These are phyloP conservation scores for Lepidurus arcticus DNA, from an alignment of 1,140 invertebrate species.

Conservation along the genomic window DNA sequence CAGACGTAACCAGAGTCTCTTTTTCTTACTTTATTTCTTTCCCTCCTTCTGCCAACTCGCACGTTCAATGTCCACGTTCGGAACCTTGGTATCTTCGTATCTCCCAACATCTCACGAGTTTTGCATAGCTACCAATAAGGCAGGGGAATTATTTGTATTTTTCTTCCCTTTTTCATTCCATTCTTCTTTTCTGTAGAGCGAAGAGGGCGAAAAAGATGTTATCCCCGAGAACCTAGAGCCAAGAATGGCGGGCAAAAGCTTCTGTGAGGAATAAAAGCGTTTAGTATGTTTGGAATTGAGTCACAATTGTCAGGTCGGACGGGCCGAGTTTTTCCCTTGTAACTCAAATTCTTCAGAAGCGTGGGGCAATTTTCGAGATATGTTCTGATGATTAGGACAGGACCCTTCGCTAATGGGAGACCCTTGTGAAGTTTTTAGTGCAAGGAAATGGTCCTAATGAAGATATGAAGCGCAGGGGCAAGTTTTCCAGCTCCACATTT, in stretches of 20 bases:
- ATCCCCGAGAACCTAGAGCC: not conserved
- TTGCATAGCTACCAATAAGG: not conserved
- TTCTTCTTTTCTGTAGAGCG: no score
- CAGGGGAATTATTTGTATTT: no score
- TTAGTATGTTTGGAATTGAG: not conserved
- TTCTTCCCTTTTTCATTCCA: not conserved
- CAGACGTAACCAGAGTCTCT: not conserved
- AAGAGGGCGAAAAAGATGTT: not conserved
- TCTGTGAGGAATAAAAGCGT: not conserved
- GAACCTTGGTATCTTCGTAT: not conserved
- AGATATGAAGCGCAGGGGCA: constrained; percentile 1
- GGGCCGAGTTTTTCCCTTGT: not conserved
- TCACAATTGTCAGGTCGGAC: not conserved
- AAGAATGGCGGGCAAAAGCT: no score
- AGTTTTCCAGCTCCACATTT: no score
- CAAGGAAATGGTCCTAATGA: constrained; percentile 7
- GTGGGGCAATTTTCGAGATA: not conserved
- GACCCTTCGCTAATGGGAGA: constrained; percentile 17
- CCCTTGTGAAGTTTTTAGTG: not conserved
- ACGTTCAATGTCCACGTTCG: not conserved
- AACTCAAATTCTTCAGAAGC: not conserved
- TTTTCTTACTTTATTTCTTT: not conserved
- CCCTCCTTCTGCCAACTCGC: not conserved
- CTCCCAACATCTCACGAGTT: not conserved
- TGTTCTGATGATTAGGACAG: constrained; percentile 9